Evolutionary conservation across 2,113 vertebrate genomes (phyloP), one percentile per base, ranked within the genome.

Genomic region (Noturus placidus): DNA sequence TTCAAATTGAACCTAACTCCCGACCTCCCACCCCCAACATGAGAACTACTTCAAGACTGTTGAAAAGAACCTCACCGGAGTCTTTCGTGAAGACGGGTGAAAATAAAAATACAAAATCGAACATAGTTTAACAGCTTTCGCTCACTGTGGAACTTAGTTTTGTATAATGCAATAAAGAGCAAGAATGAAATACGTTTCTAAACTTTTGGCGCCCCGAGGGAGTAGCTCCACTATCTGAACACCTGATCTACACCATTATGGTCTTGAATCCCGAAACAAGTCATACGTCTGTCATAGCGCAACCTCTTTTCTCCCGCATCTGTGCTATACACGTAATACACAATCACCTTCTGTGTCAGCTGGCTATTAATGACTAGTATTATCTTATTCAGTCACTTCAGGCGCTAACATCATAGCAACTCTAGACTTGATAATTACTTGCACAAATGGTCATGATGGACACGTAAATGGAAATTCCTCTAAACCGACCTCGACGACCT

Each of bases 231-330:
- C 84, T 80, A 42, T 42, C 63, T 74, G n/a, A 87, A 57, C n/a
- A 84, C 19, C 82, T 84, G 38, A 84, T 83, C 72, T 61, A 54
- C 82, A 77, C 67, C 63, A 65, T n/a, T 25, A 52, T 9, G 3
- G 20, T 65, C 81, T 56, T 89, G 81, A 84, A 57, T 86, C 69
- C 69, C 86, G 70, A 86, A 59, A 86, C 59, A 20, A 87, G 38
- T 87, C 67, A 84, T 22, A 50, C 3, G 10, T 65, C 46, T 65
- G n/a, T 82, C 69, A 70, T 81, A 85, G 35, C 30, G 27, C 15
- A 78, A 69, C 86, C 56, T 61, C 65, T 72, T 65, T 81, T 82
- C 35, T 19, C 5, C 77, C 3, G 52, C 22, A 56, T 57, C 46
- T 65, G 65, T 54, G 35, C 33, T 42, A 6, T 81, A 69, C 46